Evolutionary conservation across 2,888 invertebrate species (phyloP), one percentile per base, ranked within the genome.

Genomic region (Agonopterix alstromeriana): DNA sequence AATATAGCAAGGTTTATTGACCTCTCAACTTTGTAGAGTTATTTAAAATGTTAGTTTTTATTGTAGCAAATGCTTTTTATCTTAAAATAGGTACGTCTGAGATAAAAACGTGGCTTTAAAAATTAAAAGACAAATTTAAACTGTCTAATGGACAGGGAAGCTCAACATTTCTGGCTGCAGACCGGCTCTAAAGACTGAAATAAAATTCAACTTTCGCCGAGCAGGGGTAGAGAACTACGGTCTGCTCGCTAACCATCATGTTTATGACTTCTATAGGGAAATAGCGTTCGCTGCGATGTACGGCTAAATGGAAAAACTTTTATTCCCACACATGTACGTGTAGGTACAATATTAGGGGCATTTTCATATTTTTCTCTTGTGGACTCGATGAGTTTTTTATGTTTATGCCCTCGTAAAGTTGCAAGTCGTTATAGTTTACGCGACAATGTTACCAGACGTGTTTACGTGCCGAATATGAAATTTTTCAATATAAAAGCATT

Each of bases 201-300:
- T 81, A 76, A 82, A 82, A 76, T 76, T 70, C 69, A 77, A 78
- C 72, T 77, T 74, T 67, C 60, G 58, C 61, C 56, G 53, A 60
- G 27, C 27, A 56, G 54, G 52, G 53, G 53, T 48, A 52, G 54
- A 46, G 50, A 45, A 47, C 14, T n/a, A 10, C 48, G 36, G 48
- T 40, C 51, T 44, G 58, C 70, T 10, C 69, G 67, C 71, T 76
- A 73, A 81, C 74, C 73, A 63, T 64, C 66, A 71, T 84, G 80
- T 86, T 86, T 87, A 87, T 79, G 82, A 82, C 82, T 85, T 80
- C 87, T 85, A 82, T 85, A 84, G 86, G 87, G 86, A 87, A 87
- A 87, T 87, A 85, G 76, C 66, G 53, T 64, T 27, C 27, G 5
- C 27, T 27, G 62, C 77, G 66, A 70, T 76, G 76, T 77, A 68